A percentile compares a stretch with the other conserved stretches of the same genome.
Conservation (phyloP, 2,888 invertebrate species). For the Polymixis flavicincta region DNA sequence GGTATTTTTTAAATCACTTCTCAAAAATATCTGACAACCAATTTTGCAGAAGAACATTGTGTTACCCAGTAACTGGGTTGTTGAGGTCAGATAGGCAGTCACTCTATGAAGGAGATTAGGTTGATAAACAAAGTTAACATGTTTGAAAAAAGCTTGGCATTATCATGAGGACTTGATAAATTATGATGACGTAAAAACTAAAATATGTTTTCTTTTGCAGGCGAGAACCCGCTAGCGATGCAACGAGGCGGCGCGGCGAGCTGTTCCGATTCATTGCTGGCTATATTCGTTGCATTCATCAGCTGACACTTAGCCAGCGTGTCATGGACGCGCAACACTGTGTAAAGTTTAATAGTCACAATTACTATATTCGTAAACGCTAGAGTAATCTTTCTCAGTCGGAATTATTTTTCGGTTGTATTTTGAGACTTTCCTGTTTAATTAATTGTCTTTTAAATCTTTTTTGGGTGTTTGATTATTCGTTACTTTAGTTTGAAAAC, state of each 20-base stretch:
- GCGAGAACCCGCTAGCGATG: conserved; percentile 89
- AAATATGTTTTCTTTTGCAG: conserved; percentile 74
- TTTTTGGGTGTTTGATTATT: conserved; percentile 7
- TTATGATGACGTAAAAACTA: conserved; percentile 1
- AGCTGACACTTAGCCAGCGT: conserved; percentile 88
- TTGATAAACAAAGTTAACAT: neutral
- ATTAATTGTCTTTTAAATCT: neutral
- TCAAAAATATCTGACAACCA: neutral
- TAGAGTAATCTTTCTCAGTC: conserved; percentile 67
- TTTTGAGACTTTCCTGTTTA: conserved; percentile 3
- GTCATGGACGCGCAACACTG: conserved; percentile 77
- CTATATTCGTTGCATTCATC: conserved; percentile 72
- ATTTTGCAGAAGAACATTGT: no score
- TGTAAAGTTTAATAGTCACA: conserved; percentile 67
- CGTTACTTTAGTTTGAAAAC: neutral
- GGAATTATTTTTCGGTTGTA: conserved; percentile 39
- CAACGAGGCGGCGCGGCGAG: conserved; percentile 84
- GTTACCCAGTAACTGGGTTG: neutral
- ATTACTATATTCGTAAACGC: conserved; percentile 67
- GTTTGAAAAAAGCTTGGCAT: neutral
- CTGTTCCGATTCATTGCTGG: conserved; percentile 79
- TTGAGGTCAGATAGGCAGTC: neutral
- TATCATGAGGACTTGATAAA: no score
- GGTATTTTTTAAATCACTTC: neutral
- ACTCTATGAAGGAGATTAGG: no score